phyloP scores from a whole-genome alignment of 2,113 vertebrate genomes.

The Microcebus murinus region DNA sequence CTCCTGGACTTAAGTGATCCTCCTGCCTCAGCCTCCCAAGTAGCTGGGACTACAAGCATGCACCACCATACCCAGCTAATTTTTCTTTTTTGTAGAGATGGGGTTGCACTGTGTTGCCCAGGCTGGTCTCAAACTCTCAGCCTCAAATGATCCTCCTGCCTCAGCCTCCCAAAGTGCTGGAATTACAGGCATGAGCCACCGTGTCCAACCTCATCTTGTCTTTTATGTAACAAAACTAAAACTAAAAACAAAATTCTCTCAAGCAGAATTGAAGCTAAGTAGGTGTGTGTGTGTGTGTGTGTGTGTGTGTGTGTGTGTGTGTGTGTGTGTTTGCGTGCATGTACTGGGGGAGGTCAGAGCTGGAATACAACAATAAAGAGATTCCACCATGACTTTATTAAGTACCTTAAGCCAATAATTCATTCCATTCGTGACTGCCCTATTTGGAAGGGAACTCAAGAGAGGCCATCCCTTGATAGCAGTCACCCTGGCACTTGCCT shows the following conservation, averaged over 20 bases:
- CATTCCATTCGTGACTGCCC: not conserved
- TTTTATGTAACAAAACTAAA: constrained; percentile 1
- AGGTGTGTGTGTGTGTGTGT: not conserved
- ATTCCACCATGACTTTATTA: not conserved
- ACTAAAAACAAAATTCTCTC: constrained; percentile 1
- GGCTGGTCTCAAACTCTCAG: no score
- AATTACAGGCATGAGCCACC: no score
- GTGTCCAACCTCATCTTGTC: no score
- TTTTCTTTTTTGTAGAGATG: no score
- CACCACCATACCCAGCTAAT: no score
- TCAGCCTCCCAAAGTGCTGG: no score
- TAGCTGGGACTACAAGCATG: no score
- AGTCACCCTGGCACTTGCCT: not conserved
- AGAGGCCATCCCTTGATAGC: not conserved
- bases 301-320: not conserved
- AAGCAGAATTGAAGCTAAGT: not conserved
- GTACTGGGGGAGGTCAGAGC: not conserved
- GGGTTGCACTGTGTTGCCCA: no score
- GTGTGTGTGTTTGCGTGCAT: not conserved
- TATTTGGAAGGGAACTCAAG: not conserved
- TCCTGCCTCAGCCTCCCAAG: no score
- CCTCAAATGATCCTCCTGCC: no score
- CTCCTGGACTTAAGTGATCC: no score
- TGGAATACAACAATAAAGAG: not conserved
- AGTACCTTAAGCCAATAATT: not conserved